Evolutionary conservation across 2,888 invertebrate species (phyloP), one percentile per base, ranked within the genome.

Genomic region (Gasteruption jaculator): DNA sequence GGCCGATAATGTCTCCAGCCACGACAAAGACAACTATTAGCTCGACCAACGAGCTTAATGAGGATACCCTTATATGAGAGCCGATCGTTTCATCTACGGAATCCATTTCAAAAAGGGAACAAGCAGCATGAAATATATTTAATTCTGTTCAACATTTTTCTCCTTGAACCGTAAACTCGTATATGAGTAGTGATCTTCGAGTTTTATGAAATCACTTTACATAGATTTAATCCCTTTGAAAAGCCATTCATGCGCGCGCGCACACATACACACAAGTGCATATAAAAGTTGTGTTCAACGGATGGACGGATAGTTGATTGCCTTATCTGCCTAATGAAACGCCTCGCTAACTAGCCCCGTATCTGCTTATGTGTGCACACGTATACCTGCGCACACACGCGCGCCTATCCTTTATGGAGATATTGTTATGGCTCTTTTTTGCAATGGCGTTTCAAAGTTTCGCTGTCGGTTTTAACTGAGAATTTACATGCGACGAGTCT

Each of bases 301-400:
- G 35, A 58, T 50, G 48, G 49, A 50, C 44, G 41, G 41, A 47
- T 45, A 56, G 54, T 65, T 63, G 63, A 62, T 65, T 65, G 67
- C 60, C 65, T 65, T 67, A 67, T 65, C 64, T 64, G 63, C 59
- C 60, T 65, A 67, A 67, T 67, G 64, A 67, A 67, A 64, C 63
- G 65, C 58, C 57, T 62, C 52, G 59, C 61, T 62, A 67, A 63
- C 67, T 67, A 63, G 59, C 57, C 45, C 41, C 51, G 50, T 51
- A 48, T 49, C 43, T 18, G 33, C 42, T 38, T 45, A 38, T 41
- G 46, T 37, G 34, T 26, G 10, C 14, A 32, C 20, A 22, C 26
- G 32, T 19, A n/a, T 39, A 31, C 22, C 18, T 8, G 16, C 24
- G 35, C 32, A 41, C 38, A 30, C 35, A 31, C 41, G n/a, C n/a